Evolutionary conservation across 2,888 invertebrate species (phyloP).

Genomic region (Pandemis corylana): DNA sequence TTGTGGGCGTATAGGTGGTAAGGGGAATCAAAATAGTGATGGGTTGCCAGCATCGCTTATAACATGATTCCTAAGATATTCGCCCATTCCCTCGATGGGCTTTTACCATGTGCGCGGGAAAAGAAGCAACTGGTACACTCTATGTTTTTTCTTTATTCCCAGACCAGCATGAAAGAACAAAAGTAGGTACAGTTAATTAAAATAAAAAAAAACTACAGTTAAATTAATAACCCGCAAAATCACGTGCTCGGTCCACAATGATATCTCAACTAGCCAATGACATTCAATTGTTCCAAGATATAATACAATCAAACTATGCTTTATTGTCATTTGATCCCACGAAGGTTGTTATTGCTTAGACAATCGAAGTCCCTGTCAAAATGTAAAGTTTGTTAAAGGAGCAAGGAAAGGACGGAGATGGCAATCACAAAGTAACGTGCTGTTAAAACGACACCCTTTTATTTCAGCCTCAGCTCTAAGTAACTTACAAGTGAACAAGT

Average conservation of each 20-base stretch:
- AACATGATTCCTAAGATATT: no score
- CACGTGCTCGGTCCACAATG: conserved; percentile 3
- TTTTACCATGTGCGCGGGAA: no score
- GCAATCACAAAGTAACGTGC: neutral
- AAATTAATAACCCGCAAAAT: conserved; percentile 4
- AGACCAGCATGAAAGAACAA: no score
- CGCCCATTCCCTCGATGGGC: no score
- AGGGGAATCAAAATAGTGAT: no score
- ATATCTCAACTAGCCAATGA: conserved; percentile 24
- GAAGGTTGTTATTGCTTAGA: conserved; percentile 15
- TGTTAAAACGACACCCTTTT: neutral
- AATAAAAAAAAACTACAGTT: neutral
- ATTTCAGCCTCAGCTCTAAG: neutral
- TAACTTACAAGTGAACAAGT: neutral
- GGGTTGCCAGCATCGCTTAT: no score
- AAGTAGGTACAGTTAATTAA: neutral
- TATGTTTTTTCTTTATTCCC: no score
- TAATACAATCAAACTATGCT: conserved; percentile 7
- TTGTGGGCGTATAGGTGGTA: no score
- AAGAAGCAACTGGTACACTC: no score
- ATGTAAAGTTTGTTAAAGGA: conserved; percentile 14
- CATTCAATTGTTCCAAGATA: conserved; percentile 15
- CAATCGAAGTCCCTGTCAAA: conserved; percentile 14
- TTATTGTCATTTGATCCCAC: conserved; percentile 20
- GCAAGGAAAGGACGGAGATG: conserved; percentile 7